Evolutionary conservation across 2,888 invertebrate species (phyloP), one percentile per base, ranked within the genome.

Genomic region (Ectemnius lituratus): DNA sequence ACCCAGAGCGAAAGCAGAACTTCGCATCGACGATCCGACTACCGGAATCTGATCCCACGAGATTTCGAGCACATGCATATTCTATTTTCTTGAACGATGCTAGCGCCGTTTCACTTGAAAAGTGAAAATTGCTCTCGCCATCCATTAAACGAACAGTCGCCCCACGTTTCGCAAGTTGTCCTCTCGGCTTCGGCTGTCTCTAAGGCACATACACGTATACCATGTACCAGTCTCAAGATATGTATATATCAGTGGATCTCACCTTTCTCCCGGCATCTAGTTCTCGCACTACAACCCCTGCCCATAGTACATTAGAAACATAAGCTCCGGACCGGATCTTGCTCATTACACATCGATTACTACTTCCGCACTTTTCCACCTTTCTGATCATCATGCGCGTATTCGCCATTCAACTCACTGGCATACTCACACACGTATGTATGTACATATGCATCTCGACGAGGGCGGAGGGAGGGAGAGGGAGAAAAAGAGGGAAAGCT

Each of bases 401-500:
- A 64, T 69, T 69, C 52, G 62, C 59, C 52, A 27, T 52, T 47
- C 70, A 57, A 47, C 65, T 37, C n/a, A 49, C 68, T 67, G 52
- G 46, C 52, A 8, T n/a, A 3, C 46, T 37, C 37, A 8, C 37
- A 37, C 37, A 37, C 37, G 16, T 47, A 63, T 14, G 14, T n/a
- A 63, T 52, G 6, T 23, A 63, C 14, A 47, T 16, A 14, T 18
- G n/a, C 5, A 14, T 6, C 13, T 49, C 52, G 2, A 28, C 28
- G 27, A n/a, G 18, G 45, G 27, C n/a, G 45, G n/a, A 62, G 14
- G n/a, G n/a, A 47, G 37, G 23, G 60, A 73, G 62, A 73, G 47
- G 73, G 37, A 67, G 72, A 73, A 52, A 76, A 73, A 80, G 69
- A 67, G 72, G 72, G 52, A 60, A 37, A 20, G 72, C 68, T 57